Evolutionary conservation across 2,888 invertebrate species (phyloP).

Genomic region (Tuta absoluta): DNA sequence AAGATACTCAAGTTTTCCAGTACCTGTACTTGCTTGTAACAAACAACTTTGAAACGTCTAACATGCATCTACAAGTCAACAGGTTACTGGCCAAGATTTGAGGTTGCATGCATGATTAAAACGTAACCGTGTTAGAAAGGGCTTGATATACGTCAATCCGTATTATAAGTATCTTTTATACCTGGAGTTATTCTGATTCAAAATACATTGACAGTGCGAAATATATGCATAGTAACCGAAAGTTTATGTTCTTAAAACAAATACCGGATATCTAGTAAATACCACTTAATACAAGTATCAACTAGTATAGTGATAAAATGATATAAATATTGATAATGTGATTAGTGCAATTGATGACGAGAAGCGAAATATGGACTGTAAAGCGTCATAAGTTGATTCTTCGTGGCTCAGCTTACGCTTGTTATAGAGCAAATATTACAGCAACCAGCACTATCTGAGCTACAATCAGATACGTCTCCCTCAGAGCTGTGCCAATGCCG

Average conservation of each 20-base stretch:
- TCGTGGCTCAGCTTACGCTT: no score
- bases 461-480: no score
- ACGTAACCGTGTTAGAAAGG: background rate
- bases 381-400: no score
- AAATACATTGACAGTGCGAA: background rate
- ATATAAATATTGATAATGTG: no score
- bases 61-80: constrained; percentile 19
- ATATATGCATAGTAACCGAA: background rate
- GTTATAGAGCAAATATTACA: no score
- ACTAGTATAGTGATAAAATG: no score
- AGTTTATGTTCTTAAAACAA: background rate
- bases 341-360: no score
- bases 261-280: no score
- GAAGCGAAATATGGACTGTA: no score
- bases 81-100: constrained; percentile 19
- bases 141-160: background rate
- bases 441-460: no score
- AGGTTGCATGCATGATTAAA: constrained; percentile 27
- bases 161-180: background rate
- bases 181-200: background rate
- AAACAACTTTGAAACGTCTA: constrained; percentile 7
- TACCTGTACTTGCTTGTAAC: background rate
- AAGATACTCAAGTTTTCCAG: background rate
- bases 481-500: no score
- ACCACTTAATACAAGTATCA: no score